Evolutionary conservation across 2,888 invertebrate genomes (phyloP), one percentile per base, ranked within the genome.

Genomic region (Chydorus sphaericus): DNA sequence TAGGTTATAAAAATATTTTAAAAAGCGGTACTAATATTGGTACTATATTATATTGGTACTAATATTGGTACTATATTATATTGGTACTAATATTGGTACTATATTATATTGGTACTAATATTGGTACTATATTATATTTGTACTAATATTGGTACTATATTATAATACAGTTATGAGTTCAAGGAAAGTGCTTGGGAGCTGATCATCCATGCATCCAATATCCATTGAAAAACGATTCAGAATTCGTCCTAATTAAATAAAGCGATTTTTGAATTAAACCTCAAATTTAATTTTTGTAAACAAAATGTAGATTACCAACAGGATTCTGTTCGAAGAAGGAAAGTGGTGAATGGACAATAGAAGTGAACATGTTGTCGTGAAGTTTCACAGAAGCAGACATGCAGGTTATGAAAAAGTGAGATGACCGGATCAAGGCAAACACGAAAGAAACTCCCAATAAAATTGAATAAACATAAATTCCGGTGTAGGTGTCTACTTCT

Each of bases 301-400:
- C n/a, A n/a, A n/a, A n/a, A n/a, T n/a, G n/a, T n/a, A n/a, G n/a
- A n/a, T n/a, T 23, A 81, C 85, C 85, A n/a, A 85, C 81, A 0
- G 88, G 85, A 70, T 91, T 92, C 4, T 79, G 79, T 66, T 90
- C 88, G 72, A 92, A 93, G 72, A 93, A 93, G 38, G 66, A 63
- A 11, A 72, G 67, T 2, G 71, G 70, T 6, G 71, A 67, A 53
- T 70, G 60, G 7, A 75, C 65, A 14, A 76, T 64, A 44, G 69
- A 64, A 11, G 62, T 54, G 63, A 75, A 74, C 74, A 75, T 75
- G 23, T 57, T 62, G 58, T 70, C 67, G 62, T 76, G 76, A 3
- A 76, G 66, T 18, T 60, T 63, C 52, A 67, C 65, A 1, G 73
- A 71, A 1, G 74, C 70, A 23, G 63, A 63, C 58, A 72, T 65